A percentile compares a stretch with the other conserved stretches of the same genome.
Conservation (phyloP, 2,113 vertebrate species). For the Ovibos moschatus region DNA sequence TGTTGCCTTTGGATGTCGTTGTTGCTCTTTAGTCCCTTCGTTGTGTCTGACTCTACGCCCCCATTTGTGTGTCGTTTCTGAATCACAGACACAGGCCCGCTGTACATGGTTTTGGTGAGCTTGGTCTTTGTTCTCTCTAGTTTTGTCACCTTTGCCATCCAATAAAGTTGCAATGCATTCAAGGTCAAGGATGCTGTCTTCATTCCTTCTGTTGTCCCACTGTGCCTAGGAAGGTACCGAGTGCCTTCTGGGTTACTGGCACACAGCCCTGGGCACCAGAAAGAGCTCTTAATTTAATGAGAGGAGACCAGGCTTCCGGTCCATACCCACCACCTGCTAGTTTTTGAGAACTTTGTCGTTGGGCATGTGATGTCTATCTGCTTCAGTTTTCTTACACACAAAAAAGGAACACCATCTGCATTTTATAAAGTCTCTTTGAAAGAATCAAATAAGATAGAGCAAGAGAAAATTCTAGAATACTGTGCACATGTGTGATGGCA, state of each 20-base stretch:
- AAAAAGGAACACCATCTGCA: background rate
- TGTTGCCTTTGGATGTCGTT: background rate
- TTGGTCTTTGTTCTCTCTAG: background rate
- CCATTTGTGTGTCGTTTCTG: background rate
- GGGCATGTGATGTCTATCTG: background rate
- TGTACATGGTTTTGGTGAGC: too few species aligned
- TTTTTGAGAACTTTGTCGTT: background rate
- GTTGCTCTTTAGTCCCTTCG: background rate
- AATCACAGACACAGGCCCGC: background rate
- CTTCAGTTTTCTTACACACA: background rate
- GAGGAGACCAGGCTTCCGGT: background rate
- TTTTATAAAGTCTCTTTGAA: background rate
- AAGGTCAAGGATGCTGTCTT: background rate
- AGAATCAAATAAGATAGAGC: background rate
- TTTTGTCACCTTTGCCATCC: background rate
- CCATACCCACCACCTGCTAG: too few species aligned
- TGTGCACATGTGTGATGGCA: background rate
- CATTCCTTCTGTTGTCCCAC: background rate
- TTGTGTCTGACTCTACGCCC: rapidly evolving
- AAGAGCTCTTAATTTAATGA: background rate
- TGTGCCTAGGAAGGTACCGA: background rate
- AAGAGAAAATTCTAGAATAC: background rate
- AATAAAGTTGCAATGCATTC: background rate
- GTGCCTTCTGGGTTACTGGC: background rate
- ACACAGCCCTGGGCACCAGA: background rate